Conservation (phyloP, 2,888 invertebrate species). For the Rhingia rostrata region DNA sequence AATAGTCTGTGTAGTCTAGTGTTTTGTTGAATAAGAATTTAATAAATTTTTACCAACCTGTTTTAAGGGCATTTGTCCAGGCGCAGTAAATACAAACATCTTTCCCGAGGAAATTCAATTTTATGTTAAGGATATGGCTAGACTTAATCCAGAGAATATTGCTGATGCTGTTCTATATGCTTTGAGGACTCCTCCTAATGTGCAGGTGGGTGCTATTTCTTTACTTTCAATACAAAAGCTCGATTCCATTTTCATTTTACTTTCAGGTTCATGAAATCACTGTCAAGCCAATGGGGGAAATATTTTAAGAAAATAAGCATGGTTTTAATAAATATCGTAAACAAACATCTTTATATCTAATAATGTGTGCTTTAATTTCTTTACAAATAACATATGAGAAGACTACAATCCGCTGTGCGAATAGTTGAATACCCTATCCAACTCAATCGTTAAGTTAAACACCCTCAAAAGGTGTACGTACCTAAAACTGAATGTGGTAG, state of each 20-base stretch:
- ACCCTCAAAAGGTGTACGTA: too few species aligned
- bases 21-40: not conserved
- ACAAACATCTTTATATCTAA: not conserved
- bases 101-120: conserved; percentile 81
- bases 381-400: not conserved
- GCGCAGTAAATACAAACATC: conserved; percentile 81
- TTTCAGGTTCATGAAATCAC: conserved; percentile 81
- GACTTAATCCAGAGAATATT: conserved; percentile 80
- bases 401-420: too few species aligned
- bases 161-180: conserved; percentile 81
- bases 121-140: conserved; percentile 80
- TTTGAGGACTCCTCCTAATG: conserved; percentile 79
- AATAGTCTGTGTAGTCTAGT: too few species aligned
- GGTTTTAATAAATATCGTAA: not conserved
- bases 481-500: too few species aligned
- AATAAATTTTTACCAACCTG: too few species aligned
- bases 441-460: too few species aligned
- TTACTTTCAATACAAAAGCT: too few species aligned
- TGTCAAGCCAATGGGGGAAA: conserved; percentile 81
- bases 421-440: too few species aligned
- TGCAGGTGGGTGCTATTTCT: conserved; percentile 78
- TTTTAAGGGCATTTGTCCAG: conserved; percentile 80
- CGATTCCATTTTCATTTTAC: not conserved
- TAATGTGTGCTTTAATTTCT: not conserved
- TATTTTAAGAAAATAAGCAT: conserved; percentile 76